phyloP scores from a whole-genome alignment of 2,797 vertebrate genomes.

The Threskiornis aethiopicus region DNA sequence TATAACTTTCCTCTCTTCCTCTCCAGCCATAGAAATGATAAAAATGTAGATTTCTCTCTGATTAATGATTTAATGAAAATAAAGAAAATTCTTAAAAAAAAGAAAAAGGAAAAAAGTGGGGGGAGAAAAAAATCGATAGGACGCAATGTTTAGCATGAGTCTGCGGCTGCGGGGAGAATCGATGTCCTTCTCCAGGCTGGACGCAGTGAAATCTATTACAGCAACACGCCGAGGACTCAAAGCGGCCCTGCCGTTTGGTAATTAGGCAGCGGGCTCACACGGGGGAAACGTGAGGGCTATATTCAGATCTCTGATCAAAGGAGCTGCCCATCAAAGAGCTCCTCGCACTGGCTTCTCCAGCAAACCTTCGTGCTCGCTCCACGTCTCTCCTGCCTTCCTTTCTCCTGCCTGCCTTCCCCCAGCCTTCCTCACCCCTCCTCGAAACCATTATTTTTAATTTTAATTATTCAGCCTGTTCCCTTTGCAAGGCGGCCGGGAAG shows the following conservation, averaged over 20 bases:
- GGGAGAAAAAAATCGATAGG: conserved; percentile 8
- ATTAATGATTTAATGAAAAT: conserved; percentile 73
- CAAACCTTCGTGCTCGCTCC: not conserved
- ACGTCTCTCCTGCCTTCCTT: not conserved
- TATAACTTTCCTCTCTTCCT: conserved; percentile 70
- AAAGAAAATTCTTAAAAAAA: conserved; percentile 38
- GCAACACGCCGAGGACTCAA: conserved; percentile 30
- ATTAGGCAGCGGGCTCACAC: conserved; percentile 54
- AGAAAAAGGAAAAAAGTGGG: fast-evolving
- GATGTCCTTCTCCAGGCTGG: conserved; percentile 62
- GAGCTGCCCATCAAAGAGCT: conserved; percentile 68
- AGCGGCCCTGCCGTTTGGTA: conserved; percentile 30
- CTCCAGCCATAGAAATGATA: conserved; percentile 70
- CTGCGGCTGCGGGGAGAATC: conserved; percentile 55
- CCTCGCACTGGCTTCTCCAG: not conserved
- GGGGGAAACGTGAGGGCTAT: conserved; percentile 54
- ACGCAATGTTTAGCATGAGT: conserved; percentile 35
- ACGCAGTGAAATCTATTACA: conserved; percentile 54
- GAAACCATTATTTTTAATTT: not conserved
- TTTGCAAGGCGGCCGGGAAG: fast-evolving
- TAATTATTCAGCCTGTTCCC: not conserved
- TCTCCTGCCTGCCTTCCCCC: not conserved
- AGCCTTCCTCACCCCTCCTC: not conserved
- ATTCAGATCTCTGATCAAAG: conserved; percentile 69
- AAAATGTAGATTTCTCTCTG: conserved; percentile 67